A percentile compares a stretch with the other conserved stretches of the same genome.
Conservation (phyloP, 2,113 vertebrate genomes). For the Melozone crissalis region DNA sequence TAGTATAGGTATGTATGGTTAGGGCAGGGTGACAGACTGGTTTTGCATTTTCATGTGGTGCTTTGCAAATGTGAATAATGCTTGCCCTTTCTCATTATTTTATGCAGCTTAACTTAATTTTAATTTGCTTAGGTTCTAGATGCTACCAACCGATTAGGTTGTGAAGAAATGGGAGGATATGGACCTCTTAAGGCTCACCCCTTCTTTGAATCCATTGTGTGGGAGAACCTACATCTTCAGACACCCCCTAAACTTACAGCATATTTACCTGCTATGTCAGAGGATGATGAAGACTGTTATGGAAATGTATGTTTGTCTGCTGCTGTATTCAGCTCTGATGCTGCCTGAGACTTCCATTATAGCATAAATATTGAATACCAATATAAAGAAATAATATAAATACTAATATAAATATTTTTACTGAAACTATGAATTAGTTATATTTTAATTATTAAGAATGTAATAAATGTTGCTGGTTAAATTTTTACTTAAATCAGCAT, state of each 20-base stretch:
- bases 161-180: conserved; percentile 95
- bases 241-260: conserved; percentile 96
- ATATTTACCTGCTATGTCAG: conserved; percentile 96
- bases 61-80: neutral
- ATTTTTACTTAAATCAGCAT: neutral
- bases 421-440: neutral
- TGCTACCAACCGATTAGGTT: conserved; percentile 91
- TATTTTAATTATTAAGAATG: neutral
- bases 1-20: neutral
- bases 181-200: conserved; percentile 89
- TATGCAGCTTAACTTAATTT: neutral
- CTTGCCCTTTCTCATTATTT: neutral
- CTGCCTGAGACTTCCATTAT: neutral
- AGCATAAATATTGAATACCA: neutral
- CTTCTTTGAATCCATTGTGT: conserved; percentile 92
- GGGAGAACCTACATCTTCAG: conserved; percentile 91
- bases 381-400: neutral
- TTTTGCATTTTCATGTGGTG: neutral
- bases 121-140: conserved; percentile 85
- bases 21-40: neutral
- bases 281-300: conserved; percentile 98
- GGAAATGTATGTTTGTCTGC: conserved; percentile 85
- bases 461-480: neutral
- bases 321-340: neutral
- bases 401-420: neutral